Evolutionary conservation across 2,113 vertebrate species (phyloP).

Genomic region (Laticauda colubrina): DNA sequence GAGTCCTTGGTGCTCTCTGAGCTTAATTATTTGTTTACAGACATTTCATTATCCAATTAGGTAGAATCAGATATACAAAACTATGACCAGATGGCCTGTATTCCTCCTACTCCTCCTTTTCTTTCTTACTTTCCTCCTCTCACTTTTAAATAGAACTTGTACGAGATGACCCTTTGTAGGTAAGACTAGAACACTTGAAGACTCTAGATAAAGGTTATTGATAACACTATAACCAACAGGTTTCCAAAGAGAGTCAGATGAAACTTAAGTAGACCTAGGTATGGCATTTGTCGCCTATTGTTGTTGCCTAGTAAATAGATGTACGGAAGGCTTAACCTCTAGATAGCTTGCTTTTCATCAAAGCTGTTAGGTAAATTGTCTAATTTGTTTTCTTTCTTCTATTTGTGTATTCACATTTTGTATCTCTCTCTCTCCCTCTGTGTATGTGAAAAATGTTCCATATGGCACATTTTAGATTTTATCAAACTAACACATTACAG

Average conservation of each 20-base stretch:
- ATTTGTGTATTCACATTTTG: background rate
- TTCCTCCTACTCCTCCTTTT: background rate
- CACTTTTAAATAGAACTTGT: background rate
- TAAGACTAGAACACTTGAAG: background rate
- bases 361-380: background rate
- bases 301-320: background rate
- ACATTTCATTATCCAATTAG: background rate
- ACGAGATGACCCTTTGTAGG: background rate
- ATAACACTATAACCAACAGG: background rate
- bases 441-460: background rate
- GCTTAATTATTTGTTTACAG: background rate
- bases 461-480: background rate
- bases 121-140: background rate
- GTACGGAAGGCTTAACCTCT: background rate
- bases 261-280: background rate
- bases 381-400: background rate
- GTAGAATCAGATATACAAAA: background rate
- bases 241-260: background rate
- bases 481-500: background rate
- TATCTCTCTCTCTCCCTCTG: background rate
- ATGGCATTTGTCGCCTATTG: background rate
- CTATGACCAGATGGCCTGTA: background rate
- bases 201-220: background rate
- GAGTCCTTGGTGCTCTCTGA: background rate
- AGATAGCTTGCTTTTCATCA: background rate